Percentiles rank a stretch among this genome's conserved stretches.
These are phyloP conservation scores for Merodon equestris DNA, from an alignment of 2,888 invertebrate genomes.

Conservation along the genomic window DNA sequence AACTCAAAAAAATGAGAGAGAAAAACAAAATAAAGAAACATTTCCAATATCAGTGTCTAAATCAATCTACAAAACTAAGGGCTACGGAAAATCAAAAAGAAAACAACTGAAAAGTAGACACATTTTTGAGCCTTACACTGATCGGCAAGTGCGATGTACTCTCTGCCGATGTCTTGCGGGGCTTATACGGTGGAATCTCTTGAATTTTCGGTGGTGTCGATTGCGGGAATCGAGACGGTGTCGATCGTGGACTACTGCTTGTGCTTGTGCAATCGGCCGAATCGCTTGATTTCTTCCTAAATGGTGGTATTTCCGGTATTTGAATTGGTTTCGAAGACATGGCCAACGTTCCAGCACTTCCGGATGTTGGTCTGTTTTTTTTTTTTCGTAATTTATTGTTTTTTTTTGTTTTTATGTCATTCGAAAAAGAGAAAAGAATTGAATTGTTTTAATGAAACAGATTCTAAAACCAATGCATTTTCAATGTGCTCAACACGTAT, in stretches of 20 bases:
- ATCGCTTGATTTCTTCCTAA: slow-evolving; percentile 77
- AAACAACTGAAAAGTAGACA: neutral
- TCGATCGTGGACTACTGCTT: slow-evolving; percentile 76
- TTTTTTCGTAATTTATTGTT: slow-evolving; percentile 22
- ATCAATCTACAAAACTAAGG: slow-evolving; percentile 8
- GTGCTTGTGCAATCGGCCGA: slow-evolving; percentile 76
- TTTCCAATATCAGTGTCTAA: slow-evolving; percentile 15
- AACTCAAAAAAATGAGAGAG: neutral
- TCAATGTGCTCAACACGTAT: slow-evolving; percentile 43
- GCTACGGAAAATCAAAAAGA: neutral
- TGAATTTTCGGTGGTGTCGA: slow-evolving; percentile 77
- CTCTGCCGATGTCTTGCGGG: slow-evolving; percentile 81
- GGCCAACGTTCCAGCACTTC: slow-evolving; percentile 74
- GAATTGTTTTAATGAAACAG: slow-evolving; percentile 28
- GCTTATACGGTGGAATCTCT: slow-evolving; percentile 80
- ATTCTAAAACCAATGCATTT: slow-evolving; percentile 19
- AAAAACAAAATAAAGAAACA: slow-evolving; percentile 1
- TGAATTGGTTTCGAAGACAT: slow-evolving; percentile 77
- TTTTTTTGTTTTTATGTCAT: slow-evolving; percentile 22
- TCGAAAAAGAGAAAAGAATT: slow-evolving; percentile 39
- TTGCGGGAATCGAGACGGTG: slow-evolving; percentile 69
- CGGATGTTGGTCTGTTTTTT: slow-evolving; percentile 73
- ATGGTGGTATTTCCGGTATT: slow-evolving; percentile 79
- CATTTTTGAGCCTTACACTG: slow-evolving; percentile 75
- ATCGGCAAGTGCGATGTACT: slow-evolving; percentile 78